phyloP scores from a whole-genome alignment of 2,113 vertebrate species.

The Bufo gargarizans region DNA sequence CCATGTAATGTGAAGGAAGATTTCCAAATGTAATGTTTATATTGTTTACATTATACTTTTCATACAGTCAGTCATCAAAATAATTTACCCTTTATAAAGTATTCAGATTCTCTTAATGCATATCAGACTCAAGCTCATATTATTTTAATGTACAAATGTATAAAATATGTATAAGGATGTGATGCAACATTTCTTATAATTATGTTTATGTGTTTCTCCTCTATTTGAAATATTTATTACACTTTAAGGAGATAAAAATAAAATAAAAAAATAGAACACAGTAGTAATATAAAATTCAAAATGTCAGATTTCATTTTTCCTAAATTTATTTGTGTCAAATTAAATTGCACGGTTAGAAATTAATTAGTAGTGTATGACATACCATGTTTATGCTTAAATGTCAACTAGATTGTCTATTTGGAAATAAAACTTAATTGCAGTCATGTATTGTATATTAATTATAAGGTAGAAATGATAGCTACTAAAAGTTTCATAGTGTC shows the following conservation, averaged over 20 bases:
- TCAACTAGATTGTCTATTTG: slow-evolving; percentile 13
- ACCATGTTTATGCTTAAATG: slow-evolving; percentile 53
- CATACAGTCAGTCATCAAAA: slow-evolving; percentile 28
- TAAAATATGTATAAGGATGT: slow-evolving; percentile 70
- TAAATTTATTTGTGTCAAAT: slow-evolving; percentile 65
- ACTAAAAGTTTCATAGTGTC: neutral
- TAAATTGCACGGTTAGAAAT: slow-evolving; percentile 64
- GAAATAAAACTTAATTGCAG: neutral
- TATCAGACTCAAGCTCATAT: slow-evolving; percentile 62
- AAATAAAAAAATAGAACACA: slow-evolving; percentile 60
- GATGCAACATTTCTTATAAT: slow-evolving; percentile 67
- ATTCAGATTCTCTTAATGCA: slow-evolving; percentile 63
- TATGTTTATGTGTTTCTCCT: slow-evolving; percentile 69
- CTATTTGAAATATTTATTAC: slow-evolving; percentile 72
- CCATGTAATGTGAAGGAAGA: neutral
- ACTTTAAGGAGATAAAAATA: slow-evolving; percentile 65
- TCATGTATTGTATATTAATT: slow-evolving; percentile 20
- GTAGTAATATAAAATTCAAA: slow-evolving; percentile 60
- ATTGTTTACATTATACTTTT: neutral
- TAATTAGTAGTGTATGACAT: slow-evolving; percentile 61
- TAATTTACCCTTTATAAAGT: slow-evolving; percentile 49
- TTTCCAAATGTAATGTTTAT: neutral
- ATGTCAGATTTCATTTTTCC: slow-evolving; percentile 63
- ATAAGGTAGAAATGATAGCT: neutral
- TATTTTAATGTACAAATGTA: slow-evolving; percentile 71